Conservation (phyloP, 2,888 invertebrate species). For the Artemia sinica region DNA sequence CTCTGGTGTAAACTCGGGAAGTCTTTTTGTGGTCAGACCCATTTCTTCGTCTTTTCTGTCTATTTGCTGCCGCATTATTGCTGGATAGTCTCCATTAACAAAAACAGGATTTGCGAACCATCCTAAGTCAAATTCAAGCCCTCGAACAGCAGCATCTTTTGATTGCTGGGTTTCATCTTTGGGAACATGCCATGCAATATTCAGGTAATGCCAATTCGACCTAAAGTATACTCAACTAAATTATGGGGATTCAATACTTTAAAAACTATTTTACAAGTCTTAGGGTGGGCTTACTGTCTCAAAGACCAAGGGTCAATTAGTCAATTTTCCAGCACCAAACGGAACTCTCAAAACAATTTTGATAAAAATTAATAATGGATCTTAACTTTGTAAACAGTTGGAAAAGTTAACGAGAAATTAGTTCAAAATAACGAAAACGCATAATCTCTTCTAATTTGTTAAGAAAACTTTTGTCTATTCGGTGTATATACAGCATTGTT, state of each 20-base stretch:
- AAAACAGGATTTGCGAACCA: slow-evolving; percentile 52
- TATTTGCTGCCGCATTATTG: slow-evolving; percentile 35
- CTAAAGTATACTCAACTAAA: slow-evolving; percentile 17
- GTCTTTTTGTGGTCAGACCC: slow-evolving; percentile 41
- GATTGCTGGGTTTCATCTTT: slow-evolving; percentile 20
- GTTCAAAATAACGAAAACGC: too few species aligned
- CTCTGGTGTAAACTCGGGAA: slow-evolving; percentile 42
- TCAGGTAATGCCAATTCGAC: slow-evolving; percentile 27
- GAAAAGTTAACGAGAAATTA: too few species aligned
- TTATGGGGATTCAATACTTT: background rate
- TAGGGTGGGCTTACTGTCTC: too few species aligned
- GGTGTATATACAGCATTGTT: too few species aligned
- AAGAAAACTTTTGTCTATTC: too few species aligned
- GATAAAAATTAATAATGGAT: too few species aligned
- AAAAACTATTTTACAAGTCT: too few species aligned
- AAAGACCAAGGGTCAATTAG: too few species aligned
- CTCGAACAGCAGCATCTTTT: slow-evolving; percentile 24
- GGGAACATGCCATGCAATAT: slow-evolving; percentile 25
- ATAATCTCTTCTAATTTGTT: too few species aligned
- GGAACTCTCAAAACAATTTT: too few species aligned
- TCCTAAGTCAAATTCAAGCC: slow-evolving; percentile 31
- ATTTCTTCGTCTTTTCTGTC: slow-evolving; percentile 41
- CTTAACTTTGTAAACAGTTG: too few species aligned
- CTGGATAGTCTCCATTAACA: slow-evolving; percentile 47
- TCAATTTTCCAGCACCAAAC: too few species aligned